A percentile compares a stretch with the other conserved stretches of the same genome.
These are phyloP conservation scores for Lasius platythorax DNA, from an alignment of 2,888 invertebrate species.

Conservation along the genomic window DNA sequence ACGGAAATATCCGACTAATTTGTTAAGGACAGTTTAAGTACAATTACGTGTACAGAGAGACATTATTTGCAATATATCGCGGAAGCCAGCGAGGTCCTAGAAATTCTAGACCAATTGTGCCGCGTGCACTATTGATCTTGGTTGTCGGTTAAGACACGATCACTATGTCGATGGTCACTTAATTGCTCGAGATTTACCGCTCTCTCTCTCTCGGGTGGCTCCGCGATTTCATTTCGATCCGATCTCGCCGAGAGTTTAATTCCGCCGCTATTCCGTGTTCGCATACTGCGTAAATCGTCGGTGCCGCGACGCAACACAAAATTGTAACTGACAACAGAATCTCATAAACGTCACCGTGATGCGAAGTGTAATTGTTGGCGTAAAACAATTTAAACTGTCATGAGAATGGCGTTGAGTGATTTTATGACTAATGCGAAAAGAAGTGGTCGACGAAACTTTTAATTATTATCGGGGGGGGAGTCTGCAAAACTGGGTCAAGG, in stretches of 20 bases:
- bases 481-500: background rate
- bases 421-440: slow-evolving; percentile 31
- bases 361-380: slow-evolving; percentile 35
- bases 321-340: slow-evolving; percentile 48
- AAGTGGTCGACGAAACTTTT: slow-evolving; percentile 5
- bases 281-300: slow-evolving; percentile 35
- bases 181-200: slow-evolving; percentile 72
- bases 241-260: slow-evolving; percentile 55
- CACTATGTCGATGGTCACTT: slow-evolving; percentile 68
- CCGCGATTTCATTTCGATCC: slow-evolving; percentile 65
- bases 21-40: slow-evolving; percentile 73
- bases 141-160: slow-evolving; percentile 69
- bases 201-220: slow-evolving; percentile 50
- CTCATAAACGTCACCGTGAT: slow-evolving; percentile 42
- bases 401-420: slow-evolving; percentile 34
- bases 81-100: slow-evolving; percentile 68
- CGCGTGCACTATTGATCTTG: slow-evolving; percentile 71
- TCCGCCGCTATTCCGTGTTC: slow-evolving; percentile 15
- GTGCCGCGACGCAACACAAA: background rate
- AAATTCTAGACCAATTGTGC: slow-evolving; percentile 69
- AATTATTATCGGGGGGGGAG: background rate
- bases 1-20: slow-evolving; percentile 68
- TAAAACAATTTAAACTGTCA: slow-evolving; percentile 20
- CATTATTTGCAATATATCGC: slow-evolving; percentile 68
- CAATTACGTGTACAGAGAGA: slow-evolving; percentile 55